These are phyloP conservation scores for Brachirus orientalis DNA, from an alignment of 2,113 vertebrate species.

Conservation along the genomic window DNA sequence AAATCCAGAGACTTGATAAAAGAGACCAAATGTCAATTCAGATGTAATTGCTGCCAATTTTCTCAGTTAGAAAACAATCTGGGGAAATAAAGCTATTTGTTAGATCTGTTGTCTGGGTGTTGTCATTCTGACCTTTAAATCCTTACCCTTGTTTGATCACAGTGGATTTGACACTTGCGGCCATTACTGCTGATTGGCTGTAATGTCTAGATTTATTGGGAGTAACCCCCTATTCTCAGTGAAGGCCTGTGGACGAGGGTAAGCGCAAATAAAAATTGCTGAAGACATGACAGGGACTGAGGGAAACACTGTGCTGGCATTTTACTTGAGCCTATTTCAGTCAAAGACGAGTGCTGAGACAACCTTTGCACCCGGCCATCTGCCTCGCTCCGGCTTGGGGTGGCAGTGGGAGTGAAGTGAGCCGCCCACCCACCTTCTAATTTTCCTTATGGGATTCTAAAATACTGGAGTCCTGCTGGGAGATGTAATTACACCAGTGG, in stretches of 20 bases:
- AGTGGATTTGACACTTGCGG: slow-evolving; percentile 30
- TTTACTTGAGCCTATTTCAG: background rate
- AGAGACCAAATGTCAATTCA: slow-evolving; percentile 20
- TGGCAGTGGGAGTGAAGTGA: background rate
- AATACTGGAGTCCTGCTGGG: background rate
- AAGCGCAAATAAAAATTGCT: slow-evolving; percentile 9
- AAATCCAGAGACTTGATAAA: slow-evolving; percentile 44
- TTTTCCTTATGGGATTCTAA: background rate
- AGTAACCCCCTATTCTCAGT: slow-evolving; percentile 4
- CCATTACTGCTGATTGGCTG: slow-evolving; percentile 31
- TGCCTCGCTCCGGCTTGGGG: background rate
- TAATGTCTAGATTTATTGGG: slow-evolving; percentile 19
- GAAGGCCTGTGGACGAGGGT: background rate
- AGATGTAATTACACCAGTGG: slow-evolving; percentile 17
- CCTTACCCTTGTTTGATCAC: slow-evolving; percentile 28
- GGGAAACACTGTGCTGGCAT: slow-evolving; percentile 21
- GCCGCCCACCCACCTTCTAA: background rate
- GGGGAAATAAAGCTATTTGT: slow-evolving; percentile 44
- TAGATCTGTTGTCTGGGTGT: slow-evolving; percentile 36
- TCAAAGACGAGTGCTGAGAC: background rate
- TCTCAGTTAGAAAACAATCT: slow-evolving; percentile 45
- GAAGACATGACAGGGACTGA: slow-evolving; percentile 6
- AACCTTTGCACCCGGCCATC: background rate
- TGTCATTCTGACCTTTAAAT: slow-evolving; percentile 62
- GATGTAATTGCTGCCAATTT: slow-evolving; percentile 60